A percentile compares a stretch with the other conserved stretches of the same genome.
phyloP scores from a whole-genome alignment of 2,888 invertebrate genomes.

The Hymenopus coronatus region DNA sequence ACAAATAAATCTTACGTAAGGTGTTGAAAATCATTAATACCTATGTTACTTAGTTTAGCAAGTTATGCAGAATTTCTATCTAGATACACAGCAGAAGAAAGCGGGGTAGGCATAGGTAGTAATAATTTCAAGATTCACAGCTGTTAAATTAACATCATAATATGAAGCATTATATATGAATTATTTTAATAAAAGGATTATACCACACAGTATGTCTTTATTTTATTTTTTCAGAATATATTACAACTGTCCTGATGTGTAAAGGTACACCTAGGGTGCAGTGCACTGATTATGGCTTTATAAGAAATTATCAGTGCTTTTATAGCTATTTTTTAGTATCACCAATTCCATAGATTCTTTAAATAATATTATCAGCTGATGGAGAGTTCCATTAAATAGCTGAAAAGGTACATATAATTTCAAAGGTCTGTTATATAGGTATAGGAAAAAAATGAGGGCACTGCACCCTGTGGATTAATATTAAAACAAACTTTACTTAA shows the following conservation, averaged over 20 bases:
- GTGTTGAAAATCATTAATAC: background rate
- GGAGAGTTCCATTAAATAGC: background rate
- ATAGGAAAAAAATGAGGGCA: background rate
- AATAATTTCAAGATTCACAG: background rate
- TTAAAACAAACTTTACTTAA: background rate
- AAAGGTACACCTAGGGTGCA: conserved; percentile 14
- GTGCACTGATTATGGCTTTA: background rate
- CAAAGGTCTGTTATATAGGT: background rate
- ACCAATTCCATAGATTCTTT: background rate
- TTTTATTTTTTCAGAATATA: conserved; percentile 6
- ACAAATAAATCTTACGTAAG: no score
- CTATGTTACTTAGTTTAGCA: background rate
- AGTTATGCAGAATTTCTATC: background rate
- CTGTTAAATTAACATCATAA: background rate
- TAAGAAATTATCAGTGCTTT: background rate
- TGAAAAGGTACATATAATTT: background rate
- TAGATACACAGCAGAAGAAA: background rate
- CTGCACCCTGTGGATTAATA: background rate
- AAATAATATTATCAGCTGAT: background rate
- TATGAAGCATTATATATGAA: background rate
- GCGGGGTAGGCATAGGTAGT: background rate
- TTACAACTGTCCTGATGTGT: conserved; percentile 13
- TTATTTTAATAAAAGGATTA: background rate
- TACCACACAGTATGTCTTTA: conserved; percentile 20
- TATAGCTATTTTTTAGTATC: background rate